A percentile compares a stretch with the other conserved stretches of the same genome.
These are phyloP conservation scores for Lobophora halterata DNA, from an alignment of 2,888 invertebrate species.

Conservation along the genomic window DNA sequence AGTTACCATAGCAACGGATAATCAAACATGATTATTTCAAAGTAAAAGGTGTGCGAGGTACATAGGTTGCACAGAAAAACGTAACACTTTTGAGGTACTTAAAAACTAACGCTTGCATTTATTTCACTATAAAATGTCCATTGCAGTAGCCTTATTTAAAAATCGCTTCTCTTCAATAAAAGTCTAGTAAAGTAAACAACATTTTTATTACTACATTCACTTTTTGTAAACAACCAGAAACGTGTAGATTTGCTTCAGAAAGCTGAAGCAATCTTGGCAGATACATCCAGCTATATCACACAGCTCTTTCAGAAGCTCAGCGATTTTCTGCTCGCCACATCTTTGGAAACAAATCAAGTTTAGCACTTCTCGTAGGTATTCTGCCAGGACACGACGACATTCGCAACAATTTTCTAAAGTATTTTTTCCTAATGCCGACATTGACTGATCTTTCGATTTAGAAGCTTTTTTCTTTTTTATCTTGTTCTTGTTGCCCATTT, in stretches of 20 bases:
- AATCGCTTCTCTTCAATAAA: no score
- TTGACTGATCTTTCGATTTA: slow-evolving; percentile 1
- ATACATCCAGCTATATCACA: slow-evolving; percentile 6
- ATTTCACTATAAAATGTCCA: no score
- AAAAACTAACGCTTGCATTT: no score
- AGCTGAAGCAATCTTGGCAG: slow-evolving; percentile 18
- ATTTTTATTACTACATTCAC: slow-evolving; percentile 5
- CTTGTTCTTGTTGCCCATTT: not conserved
- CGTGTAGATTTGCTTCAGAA: slow-evolving; percentile 8
- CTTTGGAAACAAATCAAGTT: slow-evolving; percentile 7
- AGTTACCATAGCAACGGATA: no score
- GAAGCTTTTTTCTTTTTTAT: slow-evolving; percentile 6
- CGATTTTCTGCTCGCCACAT: slow-evolving; percentile 7
- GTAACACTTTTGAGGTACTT: no score
- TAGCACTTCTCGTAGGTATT: slow-evolving; percentile 23
- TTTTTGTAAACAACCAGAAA: slow-evolving; percentile 13
- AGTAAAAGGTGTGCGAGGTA: no score
- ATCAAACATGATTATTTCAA: no score
- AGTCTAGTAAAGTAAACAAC: no score
- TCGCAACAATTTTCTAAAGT: slow-evolving; percentile 21
- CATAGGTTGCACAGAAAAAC: no score
- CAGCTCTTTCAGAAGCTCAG: slow-evolving; percentile 15
- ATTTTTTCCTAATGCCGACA: slow-evolving; percentile 3
- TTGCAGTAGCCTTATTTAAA: no score
- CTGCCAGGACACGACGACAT: slow-evolving; percentile 17